Base-by-base conservation (phyloP, 2,888 invertebrate genomes). In the Clepsis dumicolana region DNA sequence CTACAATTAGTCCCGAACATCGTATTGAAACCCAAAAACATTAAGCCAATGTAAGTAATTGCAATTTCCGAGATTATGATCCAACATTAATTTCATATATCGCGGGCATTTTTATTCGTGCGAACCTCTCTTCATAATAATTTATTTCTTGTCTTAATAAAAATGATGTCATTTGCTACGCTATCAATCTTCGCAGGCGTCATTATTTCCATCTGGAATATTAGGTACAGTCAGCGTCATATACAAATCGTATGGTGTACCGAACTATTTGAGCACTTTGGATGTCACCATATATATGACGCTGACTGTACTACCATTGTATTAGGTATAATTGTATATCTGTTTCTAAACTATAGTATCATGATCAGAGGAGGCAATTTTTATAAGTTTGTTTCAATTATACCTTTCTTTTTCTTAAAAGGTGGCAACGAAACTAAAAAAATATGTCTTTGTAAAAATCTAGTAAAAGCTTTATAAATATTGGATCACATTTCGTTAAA, bases 111-210 rank as follows among this genome's bases (percentile, higher is more conserved):
- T 64, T 61, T 60, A 67, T 67, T 67, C 65, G 60, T 70, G 73
- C 69, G 72, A 70, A 73, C 73, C 70, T 71, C 67, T 70, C 71
- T 76, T 73, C 73, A 73, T 69, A 59, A 57, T 53, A 57, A 68
- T 64, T 76, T 77, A 73, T 76, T 77, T 72, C 73, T 71, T 76
- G 70, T 69, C 71, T 61, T 67, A 75, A 79, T 79, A 75, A 77
- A 77, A 73, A 68, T 66, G 63, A 71, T 66, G 69, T 56, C 65
- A 72, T 75, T 73, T 60, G 73, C 62, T 60, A 54, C 56, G 54
- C 64, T 52, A 71, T 71, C 57, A 64, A 57, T 71, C 71, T 71
- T 64, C 59, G 25, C 24, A 16, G 52, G 64, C 52, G 59, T 68
- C 57, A 68, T 68, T 68, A 59, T 63, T 67, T 56, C 48, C 56